A percentile compares a stretch with the other conserved stretches of the same genome.
These are phyloP conservation scores for Melanotaenia trifasciata DNA, from an alignment of 2,797 vertebrate species.

Conservation along the genomic window DNA sequence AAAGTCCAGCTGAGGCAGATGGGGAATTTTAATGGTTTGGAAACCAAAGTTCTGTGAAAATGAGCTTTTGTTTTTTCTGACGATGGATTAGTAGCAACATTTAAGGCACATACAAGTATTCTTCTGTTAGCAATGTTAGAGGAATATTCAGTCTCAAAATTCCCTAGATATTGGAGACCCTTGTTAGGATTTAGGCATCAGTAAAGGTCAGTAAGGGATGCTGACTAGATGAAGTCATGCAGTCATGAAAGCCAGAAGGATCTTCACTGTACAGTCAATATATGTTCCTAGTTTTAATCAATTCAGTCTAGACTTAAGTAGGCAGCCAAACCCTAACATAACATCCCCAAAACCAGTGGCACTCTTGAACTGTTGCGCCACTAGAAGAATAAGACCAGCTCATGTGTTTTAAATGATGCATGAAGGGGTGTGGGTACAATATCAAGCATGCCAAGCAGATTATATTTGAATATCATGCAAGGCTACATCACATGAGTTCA, in stretches of 20 bases:
- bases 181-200: background rate
- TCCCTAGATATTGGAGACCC: background rate
- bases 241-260: background rate
- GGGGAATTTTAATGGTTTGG: background rate
- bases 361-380: slow-evolving; percentile 25
- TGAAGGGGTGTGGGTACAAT: slow-evolving; percentile 17
- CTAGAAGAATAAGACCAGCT: slow-evolving; percentile 25
- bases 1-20: background rate
- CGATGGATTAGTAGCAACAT: background rate
- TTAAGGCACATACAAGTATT: background rate
- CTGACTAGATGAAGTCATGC: background rate
- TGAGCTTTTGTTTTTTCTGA: background rate
- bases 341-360: background rate
- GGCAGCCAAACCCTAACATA: background rate
- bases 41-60: background rate
- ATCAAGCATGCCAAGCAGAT: slow-evolving; percentile 55
- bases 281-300: background rate
- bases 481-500: slow-evolving; percentile 66
- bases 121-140: background rate
- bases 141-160: background rate
- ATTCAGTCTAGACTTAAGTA: background rate
- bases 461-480: slow-evolving; percentile 53
- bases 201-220: background rate
- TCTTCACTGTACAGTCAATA: background rate
- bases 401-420: slow-evolving; percentile 26